Conservation (phyloP, 2,888 invertebrate genomes). For the Drosophila buzzatii region DNA sequence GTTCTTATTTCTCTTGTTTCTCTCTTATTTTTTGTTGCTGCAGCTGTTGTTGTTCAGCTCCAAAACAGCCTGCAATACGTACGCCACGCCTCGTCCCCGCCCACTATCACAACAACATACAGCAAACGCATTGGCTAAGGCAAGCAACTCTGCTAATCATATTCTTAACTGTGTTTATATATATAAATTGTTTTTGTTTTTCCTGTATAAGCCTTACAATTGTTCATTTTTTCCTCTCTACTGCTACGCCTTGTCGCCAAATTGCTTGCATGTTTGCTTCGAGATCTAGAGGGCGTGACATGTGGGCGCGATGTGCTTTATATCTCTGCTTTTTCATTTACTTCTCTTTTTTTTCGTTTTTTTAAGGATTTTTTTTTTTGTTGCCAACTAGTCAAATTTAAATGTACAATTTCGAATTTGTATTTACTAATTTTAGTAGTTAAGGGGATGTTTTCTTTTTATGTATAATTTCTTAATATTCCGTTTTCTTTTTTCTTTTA, state of each 20-base stretch:
- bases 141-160: slow-evolving; percentile 20
- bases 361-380: slow-evolving; percentile 3
- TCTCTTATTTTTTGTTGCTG: not conserved
- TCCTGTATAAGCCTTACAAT: slow-evolving; percentile 20
- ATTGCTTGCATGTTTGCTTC: not conserved
- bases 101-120: not conserved
- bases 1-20: slow-evolving; percentile 9
- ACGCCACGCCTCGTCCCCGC: slow-evolving; percentile 19
- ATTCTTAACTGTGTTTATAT: slow-evolving; percentile 7
- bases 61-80: slow-evolving; percentile 10
- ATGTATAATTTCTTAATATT: slow-evolving; percentile 67
- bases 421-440: slow-evolving; percentile 78
- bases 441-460: slow-evolving; percentile 59
- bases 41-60: slow-evolving; percentile 1
- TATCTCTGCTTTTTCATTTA: slow-evolving; percentile 12
- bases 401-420: slow-evolving; percentile 78
- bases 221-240: not conserved
- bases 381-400: slow-evolving; percentile 46
- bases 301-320: slow-evolving; percentile 12
- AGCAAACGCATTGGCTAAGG: slow-evolving; percentile 26
- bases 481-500: slow-evolving; percentile 37
- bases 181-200: slow-evolving; percentile 8
- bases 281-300: not conserved
- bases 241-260: slow-evolving; percentile 48
- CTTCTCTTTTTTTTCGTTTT: slow-evolving; percentile 10